Evolutionary conservation across 2,888 invertebrate genomes (phyloP).

Genomic region (Parnassius smintheus): DNA sequence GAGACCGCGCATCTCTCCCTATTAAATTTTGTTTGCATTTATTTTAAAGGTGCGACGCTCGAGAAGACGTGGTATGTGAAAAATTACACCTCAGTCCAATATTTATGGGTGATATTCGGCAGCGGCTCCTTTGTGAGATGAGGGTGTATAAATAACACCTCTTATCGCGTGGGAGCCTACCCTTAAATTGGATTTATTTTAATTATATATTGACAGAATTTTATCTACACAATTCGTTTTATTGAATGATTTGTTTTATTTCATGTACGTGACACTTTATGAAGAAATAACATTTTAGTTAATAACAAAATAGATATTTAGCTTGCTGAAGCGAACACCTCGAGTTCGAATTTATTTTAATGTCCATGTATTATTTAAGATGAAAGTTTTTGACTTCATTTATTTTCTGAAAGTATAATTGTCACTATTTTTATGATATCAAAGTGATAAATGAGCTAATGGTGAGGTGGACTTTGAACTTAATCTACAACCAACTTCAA

Average conservation of each 20-base stretch:
- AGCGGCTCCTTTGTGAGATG: constrained; percentile 80
- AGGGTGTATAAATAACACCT: constrained; percentile 80
- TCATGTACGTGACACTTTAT: background rate
- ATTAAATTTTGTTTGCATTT: constrained; percentile 82
- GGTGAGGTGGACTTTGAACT: too few relatives aligned
- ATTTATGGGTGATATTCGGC: constrained; percentile 82
- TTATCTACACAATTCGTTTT: constrained; percentile 33
- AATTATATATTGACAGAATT: constrained; percentile 73
- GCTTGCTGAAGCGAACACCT: too few relatives aligned
- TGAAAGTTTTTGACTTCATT: too few relatives aligned
- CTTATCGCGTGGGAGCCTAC: constrained; percentile 81
- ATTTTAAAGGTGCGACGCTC: constrained; percentile 81
- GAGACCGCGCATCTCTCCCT: constrained; percentile 80
- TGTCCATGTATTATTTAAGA: too few relatives aligned
- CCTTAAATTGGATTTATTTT: constrained; percentile 79
- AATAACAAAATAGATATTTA: too few relatives aligned
- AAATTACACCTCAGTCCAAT: constrained; percentile 81
- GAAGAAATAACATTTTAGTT: too few relatives aligned
- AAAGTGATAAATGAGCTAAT: too few relatives aligned
- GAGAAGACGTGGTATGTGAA: constrained; percentile 80
- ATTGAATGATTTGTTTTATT: constrained; percentile 18
- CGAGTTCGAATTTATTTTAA: too few relatives aligned
- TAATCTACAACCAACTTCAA: too few relatives aligned
- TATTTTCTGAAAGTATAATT: too few relatives aligned
- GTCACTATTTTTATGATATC: too few relatives aligned